These are phyloP conservation scores for Acrossocheilus wenchowensis DNA, from an alignment of 2,797 vertebrate species.

Conservation along the genomic window DNA sequence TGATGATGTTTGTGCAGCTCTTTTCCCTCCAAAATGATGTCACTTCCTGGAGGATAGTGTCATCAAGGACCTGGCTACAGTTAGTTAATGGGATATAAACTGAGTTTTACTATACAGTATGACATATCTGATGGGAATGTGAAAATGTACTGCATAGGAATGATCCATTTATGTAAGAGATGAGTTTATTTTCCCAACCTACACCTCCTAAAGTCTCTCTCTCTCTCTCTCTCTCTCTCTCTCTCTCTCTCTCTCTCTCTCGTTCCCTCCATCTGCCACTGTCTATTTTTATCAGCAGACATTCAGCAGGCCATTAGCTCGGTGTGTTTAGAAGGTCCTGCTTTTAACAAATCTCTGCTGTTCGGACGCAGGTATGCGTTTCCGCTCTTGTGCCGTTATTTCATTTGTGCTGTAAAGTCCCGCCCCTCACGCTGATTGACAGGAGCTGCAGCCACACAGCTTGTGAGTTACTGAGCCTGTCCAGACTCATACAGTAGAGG, in stretches of 20 bases:
- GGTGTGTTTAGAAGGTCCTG: slow-evolving; percentile 22
- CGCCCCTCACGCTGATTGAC: neutral
- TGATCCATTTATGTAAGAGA: slow-evolving; percentile 11
- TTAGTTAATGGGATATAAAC: neutral
- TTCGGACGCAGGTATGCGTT: neutral
- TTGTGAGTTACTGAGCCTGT: neutral
- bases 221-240: neutral
- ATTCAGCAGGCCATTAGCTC: slow-evolving; percentile 44
- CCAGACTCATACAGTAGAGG: neutral
- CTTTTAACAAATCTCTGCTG: slow-evolving; percentile 25
- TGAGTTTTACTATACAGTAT: neutral
- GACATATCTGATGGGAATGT: neutral
- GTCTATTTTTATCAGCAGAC: slow-evolving; percentile 44
- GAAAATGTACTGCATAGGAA: neutral
- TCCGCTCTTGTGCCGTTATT: neutral
- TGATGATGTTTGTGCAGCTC: neutral
- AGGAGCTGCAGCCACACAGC: neutral
- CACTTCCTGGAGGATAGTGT: neutral
- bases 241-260: neutral
- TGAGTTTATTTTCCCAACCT: slow-evolving; percentile 2
- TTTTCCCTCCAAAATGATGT: slow-evolving; percentile 9
- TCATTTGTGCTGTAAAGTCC: neutral
- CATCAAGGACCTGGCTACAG: neutral
- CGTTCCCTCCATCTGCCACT: neutral
- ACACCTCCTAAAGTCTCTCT: neutral